Evolutionary conservation across 2,888 invertebrate species (phyloP), one percentile per base, ranked within the genome.

Genomic region (Chalcosyrphus nemorum): DNA sequence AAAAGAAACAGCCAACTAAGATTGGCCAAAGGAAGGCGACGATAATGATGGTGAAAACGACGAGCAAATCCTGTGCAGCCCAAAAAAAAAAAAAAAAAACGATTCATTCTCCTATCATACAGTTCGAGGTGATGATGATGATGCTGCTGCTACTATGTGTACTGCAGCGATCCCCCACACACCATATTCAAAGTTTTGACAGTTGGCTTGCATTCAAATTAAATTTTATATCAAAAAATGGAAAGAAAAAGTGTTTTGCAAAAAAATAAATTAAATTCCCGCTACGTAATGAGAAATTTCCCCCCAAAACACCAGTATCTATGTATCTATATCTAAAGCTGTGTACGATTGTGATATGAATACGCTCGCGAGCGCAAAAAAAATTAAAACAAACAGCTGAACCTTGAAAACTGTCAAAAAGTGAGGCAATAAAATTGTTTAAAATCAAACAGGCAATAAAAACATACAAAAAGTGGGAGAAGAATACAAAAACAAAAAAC

Each of bases 391-490:
- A 75, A 85, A 80, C 81, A 85, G 71, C 85, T 85, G 85, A 85
- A 85, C 85, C 85, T 85, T 85, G 85, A 85, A 85, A 85, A 85
- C 85, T 85, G 85, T 85, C 85, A 85, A 85, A 85, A 81, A 63
- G 65, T 81, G 74, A 85, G 61, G 85, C 81, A 85, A 85, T 85
- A 85, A 85, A 85, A 85, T 85, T 85, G 80, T 81, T 85, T 85
- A 85, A 85, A 78, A 85, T 85, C 85, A 85, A 85, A 81, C 85
- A 85, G 85, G 70, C 80, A 81, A 85, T 81, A 85, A 85, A 78
- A 75, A 81, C 74, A 75, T 70, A 63, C 35, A 75, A 57, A 75
- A 63, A 85, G 68, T 77, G 72, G 72, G 63, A 78, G n/a, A n/a
- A n/a, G n/a, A n/a, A n/a, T n/a, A n/a, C n/a, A n/a, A n/a, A n/a